Conservation (phyloP, 2,113 vertebrate species). For the Hyla sarda region DNA sequence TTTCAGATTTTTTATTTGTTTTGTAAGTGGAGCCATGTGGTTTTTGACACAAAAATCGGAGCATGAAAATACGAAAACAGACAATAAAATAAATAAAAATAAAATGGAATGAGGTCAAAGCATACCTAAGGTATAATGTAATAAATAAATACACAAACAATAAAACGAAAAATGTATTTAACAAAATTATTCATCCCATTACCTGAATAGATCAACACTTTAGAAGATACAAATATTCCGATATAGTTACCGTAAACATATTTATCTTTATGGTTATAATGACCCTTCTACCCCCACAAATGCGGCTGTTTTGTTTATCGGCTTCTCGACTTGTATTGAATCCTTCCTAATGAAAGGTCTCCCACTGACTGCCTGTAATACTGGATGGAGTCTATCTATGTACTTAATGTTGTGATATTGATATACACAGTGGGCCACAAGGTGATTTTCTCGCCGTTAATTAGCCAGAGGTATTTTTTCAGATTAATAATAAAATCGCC, state of each 20-base stretch:
- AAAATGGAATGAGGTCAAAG: not conserved
- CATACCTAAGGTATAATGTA: not conserved
- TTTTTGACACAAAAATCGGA: too few species aligned
- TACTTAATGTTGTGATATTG: constrained; percentile 55
- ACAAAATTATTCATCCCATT: not conserved
- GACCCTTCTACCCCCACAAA: not conserved
- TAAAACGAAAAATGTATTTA: not conserved
- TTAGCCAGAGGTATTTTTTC: constrained; percentile 74
- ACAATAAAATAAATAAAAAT: not conserved
- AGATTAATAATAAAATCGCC: constrained; percentile 77
- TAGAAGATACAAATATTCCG: not conserved
- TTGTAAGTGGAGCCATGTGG: too few species aligned
- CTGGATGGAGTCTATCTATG: constrained; percentile 26
- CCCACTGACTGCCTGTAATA: constrained; percentile 56
- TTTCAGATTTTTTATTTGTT: too few species aligned
- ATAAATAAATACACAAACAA: not conserved
- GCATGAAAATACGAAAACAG: too few species aligned
- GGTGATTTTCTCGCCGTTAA: constrained; percentile 74
- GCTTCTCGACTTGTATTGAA: constrained; percentile 52
- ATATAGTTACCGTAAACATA: not conserved
- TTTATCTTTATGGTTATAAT: constrained; percentile 1
- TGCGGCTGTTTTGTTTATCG: constrained; percentile 26
- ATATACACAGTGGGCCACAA: constrained; percentile 75
- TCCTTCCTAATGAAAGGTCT: constrained; percentile 55
- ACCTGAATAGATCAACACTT: not conserved